Conservation (phyloP, 2,113 vertebrate species). For the Gracilinanus agilis region DNA sequence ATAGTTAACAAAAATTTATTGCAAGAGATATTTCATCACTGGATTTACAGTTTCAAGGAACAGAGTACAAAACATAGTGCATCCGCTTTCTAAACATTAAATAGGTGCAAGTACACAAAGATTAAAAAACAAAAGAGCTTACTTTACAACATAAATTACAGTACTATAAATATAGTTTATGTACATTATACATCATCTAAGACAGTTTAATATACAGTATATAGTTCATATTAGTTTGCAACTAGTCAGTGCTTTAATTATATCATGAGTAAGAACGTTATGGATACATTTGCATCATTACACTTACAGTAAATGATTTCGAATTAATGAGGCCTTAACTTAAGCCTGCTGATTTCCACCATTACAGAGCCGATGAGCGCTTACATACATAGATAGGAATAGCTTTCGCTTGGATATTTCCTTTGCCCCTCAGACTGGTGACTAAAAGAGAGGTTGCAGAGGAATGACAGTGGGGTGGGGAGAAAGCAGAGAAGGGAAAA, state of each 20-base stretch:
- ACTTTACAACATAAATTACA: constrained; percentile 88
- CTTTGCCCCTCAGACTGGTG: not conserved
- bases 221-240: constrained; percentile 76
- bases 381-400: not conserved
- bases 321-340: constrained; percentile 34
- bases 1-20: constrained; percentile 89
- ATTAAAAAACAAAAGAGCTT: constrained; percentile 83
- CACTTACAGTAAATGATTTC: constrained; percentile 79
- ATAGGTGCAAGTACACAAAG: constrained; percentile 89
- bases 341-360: constrained; percentile 49
- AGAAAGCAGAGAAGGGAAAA: constrained; percentile 87
- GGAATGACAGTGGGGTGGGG: constrained; percentile 87
- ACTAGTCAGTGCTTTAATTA: constrained; percentile 84
- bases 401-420: not conserved
- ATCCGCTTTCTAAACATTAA: constrained; percentile 88
- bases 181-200: constrained; percentile 87
- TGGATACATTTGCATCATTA: constrained; percentile 76
- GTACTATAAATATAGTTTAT: constrained; percentile 89
- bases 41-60: constrained; percentile 88
- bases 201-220: constrained; percentile 82
- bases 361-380: constrained; percentile 15
- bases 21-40: constrained; percentile 87
- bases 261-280: constrained; percentile 76
- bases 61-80: constrained; percentile 89
- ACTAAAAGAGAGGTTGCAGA: constrained; percentile 90